These are phyloP conservation scores for Pipistrellus pygmaeus DNA, from an alignment of 2,797 vertebrate species.

Conservation along the genomic window DNA sequence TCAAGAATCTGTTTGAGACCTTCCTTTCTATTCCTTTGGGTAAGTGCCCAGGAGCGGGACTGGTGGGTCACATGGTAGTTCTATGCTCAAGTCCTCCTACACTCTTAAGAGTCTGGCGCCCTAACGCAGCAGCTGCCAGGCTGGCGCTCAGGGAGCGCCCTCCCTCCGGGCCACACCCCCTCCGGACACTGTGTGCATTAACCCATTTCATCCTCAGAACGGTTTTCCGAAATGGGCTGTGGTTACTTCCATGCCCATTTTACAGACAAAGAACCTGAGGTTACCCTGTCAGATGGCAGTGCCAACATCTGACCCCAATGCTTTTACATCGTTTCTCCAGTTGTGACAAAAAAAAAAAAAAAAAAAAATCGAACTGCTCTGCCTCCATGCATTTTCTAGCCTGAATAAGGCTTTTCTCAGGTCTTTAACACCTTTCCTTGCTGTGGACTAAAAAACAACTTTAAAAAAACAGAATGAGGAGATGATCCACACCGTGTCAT, in stretches of 20 bases:
- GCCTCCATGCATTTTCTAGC: not conserved
- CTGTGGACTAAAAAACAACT: not conserved
- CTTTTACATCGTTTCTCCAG: not conserved
- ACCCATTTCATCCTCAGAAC: not conserved
- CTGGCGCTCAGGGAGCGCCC: rapidly evolving
- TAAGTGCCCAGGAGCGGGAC: no score
- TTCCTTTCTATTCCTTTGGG: not conserved
- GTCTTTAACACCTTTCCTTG: not conserved
- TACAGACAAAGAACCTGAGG: not conserved
- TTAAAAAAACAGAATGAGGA: not conserved
- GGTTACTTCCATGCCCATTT: constrained; percentile 2
- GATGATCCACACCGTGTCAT: not conserved
- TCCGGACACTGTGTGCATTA: not conserved
- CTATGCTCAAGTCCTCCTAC: not conserved
- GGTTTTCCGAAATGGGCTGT: not conserved
- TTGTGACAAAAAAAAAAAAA: not conserved
- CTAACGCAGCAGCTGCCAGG: not conserved
- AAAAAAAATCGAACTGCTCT: not conserved
- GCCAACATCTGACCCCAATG: not conserved
- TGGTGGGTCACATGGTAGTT: not conserved
- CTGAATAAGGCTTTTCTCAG: not conserved
- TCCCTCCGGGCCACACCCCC: no score
- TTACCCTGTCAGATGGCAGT: not conserved
- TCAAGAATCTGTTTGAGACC: not conserved
- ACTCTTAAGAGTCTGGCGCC: not conserved